These are phyloP conservation scores for Notarius lentiginosus DNA, from an alignment of 2,113 vertebrate species.

Conservation along the genomic window DNA sequence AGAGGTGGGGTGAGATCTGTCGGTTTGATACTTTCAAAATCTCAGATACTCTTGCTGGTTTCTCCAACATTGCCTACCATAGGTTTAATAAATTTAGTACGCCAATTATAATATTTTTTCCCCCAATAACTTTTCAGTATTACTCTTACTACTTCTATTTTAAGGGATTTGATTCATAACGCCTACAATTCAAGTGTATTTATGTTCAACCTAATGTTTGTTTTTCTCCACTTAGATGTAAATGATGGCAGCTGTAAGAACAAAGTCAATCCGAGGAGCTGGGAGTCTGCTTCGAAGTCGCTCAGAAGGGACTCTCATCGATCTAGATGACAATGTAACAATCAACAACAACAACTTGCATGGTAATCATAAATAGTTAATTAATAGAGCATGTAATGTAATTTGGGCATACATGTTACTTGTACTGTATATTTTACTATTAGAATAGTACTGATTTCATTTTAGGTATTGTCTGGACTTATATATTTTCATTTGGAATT, in stretches of 20 bases:
- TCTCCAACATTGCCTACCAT: too few relatives aligned
- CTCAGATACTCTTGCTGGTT: too few relatives aligned
- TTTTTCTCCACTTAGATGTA: conserved; percentile 64
- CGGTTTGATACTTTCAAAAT: too few relatives aligned
- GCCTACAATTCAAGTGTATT: not conserved
- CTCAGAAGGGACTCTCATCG: conserved; percentile 87
- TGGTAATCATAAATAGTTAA: conserved; percentile 63
- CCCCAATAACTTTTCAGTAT: not conserved
- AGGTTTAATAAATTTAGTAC: not conserved
- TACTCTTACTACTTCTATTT: not conserved
- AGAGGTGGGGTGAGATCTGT: too few relatives aligned
- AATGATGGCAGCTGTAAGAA: conserved; percentile 77
- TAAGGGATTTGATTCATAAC: not conserved
- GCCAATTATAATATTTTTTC: not conserved
- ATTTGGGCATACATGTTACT: not conserved
- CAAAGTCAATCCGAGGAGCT: conserved; percentile 63
- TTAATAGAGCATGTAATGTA: not conserved
- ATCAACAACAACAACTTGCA: conserved; percentile 66
- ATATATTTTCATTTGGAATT: not conserved
- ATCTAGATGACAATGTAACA: conserved; percentile 71
- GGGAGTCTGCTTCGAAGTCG: conserved; percentile 77
- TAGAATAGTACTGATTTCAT: not conserved
- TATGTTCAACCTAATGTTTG: not conserved
- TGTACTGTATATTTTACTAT: not conserved
- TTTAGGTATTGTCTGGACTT: not conserved